phyloP scores from a whole-genome alignment of 2,113 vertebrate genomes.

The Loxodonta africana region DNA sequence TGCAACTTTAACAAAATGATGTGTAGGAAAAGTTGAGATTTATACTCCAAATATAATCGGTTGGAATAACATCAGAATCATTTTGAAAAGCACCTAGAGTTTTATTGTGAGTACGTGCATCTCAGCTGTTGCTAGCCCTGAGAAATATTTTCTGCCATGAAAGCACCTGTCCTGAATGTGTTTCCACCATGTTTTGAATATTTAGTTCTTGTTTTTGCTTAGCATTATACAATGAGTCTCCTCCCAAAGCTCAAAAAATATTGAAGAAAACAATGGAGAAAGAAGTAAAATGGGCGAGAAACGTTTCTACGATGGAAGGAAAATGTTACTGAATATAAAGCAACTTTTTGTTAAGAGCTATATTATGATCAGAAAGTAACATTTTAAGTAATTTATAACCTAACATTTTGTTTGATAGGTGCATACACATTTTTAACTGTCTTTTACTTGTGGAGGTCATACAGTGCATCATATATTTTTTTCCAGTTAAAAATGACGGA shows the following conservation, averaged over 20 bases:
- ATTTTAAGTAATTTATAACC: not conserved
- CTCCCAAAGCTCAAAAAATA: not conserved
- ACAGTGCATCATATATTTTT: not conserved
- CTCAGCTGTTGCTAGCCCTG: not conserved
- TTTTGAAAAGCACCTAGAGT: not conserved
- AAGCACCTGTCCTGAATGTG: not conserved
- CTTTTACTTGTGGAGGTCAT: not conserved
- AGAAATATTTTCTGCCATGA: not conserved
- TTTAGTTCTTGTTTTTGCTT: not conserved
- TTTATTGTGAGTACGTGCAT: too few species aligned
- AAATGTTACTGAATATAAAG: not conserved
- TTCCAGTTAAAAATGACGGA: constrained; percentile 26
- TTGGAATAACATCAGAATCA: not conserved
- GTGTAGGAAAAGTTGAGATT: not conserved
- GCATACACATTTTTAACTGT: not conserved
- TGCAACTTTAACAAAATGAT: not conserved
- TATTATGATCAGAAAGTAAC: not conserved
- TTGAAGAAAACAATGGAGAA: not conserved
- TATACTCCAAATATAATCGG: not conserved
- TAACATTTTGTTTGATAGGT: not conserved
- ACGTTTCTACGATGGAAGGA: not conserved
- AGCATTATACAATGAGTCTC: not conserved
- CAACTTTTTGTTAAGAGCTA: not conserved
- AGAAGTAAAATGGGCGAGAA: not conserved
- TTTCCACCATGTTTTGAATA: not conserved